Percentiles rank a stretch among this genome's conserved stretches.
These are phyloP conservation scores for Syritta pipiens DNA, from an alignment of 2,888 invertebrate genomes.

Conservation along the genomic window DNA sequence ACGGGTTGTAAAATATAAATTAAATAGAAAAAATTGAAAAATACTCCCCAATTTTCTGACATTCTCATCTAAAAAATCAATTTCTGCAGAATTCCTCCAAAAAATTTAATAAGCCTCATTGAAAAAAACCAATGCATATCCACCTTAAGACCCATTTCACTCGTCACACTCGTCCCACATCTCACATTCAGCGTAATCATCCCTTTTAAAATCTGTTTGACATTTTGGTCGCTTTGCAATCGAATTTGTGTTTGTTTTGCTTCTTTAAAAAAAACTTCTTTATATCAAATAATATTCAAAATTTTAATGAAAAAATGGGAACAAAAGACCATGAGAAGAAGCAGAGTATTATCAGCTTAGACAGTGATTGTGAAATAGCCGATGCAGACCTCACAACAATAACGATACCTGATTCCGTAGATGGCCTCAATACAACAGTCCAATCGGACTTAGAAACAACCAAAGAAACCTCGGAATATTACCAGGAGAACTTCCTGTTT, in stretches of 20 bases:
- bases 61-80: neutral
- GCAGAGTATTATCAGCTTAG: constrained; percentile 1
- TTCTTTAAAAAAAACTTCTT: neutral
- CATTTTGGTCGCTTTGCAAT: neutral
- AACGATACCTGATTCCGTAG: constrained; percentile 46
- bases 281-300: constrained; percentile 7
- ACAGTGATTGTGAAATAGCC: constrained; percentile 41
- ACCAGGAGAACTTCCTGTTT: constrained; percentile 31
- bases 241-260: constrained; percentile 52
- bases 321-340: neutral
- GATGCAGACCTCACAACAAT: constrained; percentile 22
- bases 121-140: neutral
- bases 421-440: neutral
- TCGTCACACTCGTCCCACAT: neutral
- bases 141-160: neutral
- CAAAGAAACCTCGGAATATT: constrained; percentile 14
- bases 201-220: no score
- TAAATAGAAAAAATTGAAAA: no score
- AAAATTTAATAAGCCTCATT: neutral
- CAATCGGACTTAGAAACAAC: constrained; percentile 8
- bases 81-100: no score
- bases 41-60: neutral
- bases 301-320: constrained; percentile 31
- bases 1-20: no score
- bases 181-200: constrained; percentile 4